Conservation (phyloP, 2,888 invertebrate genomes). For the Trachelus stipa region DNA sequence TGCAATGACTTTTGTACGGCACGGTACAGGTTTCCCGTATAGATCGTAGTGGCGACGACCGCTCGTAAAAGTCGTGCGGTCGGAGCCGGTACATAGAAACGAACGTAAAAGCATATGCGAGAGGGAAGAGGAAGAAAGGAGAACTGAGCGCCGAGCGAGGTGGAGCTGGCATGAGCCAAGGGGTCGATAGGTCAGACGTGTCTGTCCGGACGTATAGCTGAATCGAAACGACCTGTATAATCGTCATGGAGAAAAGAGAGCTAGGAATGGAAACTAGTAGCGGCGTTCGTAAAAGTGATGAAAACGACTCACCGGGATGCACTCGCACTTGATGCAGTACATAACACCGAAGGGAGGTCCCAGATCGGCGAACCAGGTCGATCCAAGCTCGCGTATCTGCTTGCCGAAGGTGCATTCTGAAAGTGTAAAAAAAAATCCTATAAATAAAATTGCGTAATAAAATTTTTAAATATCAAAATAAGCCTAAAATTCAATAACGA, state of each 20-base stretch:
- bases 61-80: not conserved
- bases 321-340: conserved; percentile 96
- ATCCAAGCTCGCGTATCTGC: conserved; percentile 86
- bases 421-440: conserved; percentile 65
- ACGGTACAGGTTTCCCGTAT: not conserved
- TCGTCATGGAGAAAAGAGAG: not conserved
- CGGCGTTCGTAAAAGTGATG: not conserved
- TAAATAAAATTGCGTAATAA: not conserved
- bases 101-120: not conserved
- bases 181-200: not conserved
- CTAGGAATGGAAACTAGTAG: not conserved
- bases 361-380: conserved; percentile 92
- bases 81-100: not conserved
- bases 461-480: not conserved
- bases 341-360: conserved; percentile 94
- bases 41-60: not conserved
- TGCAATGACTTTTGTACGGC: not conserved
- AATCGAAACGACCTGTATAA: not conserved
- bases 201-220: not conserved
- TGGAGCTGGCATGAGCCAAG: not conserved
- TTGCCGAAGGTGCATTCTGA: conserved; percentile 94
- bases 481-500: not conserved
- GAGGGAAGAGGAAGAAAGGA: not conserved
- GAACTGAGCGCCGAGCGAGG: not conserved
- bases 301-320: conserved; percentile 85